Conservation (phyloP, 2,797 vertebrate genomes). For the Lindbergichthys nudifrons region DNA sequence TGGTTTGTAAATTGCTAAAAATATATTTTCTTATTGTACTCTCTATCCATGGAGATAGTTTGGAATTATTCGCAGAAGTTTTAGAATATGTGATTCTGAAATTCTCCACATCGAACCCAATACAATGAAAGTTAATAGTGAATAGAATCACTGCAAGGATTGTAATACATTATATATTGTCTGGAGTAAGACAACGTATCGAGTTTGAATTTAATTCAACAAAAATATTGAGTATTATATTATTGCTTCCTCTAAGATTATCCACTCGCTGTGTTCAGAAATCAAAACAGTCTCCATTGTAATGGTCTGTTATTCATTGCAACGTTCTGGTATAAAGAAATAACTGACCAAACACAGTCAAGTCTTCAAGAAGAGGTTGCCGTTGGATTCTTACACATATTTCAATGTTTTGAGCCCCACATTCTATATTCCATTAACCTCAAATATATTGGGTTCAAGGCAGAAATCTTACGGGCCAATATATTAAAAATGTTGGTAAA, state of each 20-base stretch:
- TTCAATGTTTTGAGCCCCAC: not conserved
- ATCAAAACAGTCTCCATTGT: no score
- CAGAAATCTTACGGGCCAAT: not conserved
- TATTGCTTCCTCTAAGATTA: no score
- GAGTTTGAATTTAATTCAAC: not conserved
- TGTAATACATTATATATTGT: not conserved
- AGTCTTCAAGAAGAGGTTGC: not conserved
- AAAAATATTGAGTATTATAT: no score
- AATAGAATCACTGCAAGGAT: not conserved
- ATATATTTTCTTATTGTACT: slow-evolving; percentile 12
- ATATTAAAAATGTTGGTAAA: slow-evolving; percentile 1
- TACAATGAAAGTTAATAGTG: slow-evolving; percentile 13
- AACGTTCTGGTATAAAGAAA: no score
- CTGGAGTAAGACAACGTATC: not conserved
- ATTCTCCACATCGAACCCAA: slow-evolving; percentile 12
- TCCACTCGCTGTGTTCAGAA: no score
- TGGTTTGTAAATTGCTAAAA: slow-evolving; percentile 21
- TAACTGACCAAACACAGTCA: no score
- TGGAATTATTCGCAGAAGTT: slow-evolving; percentile 37
- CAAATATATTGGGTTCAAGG: not conserved
- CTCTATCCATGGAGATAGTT: slow-evolving; percentile 14
- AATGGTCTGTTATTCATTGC: no score
- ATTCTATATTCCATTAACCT: not conserved
- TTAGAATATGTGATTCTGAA: slow-evolving; percentile 23
- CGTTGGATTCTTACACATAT: not conserved